phyloP scores from a whole-genome alignment of 1,140 invertebrate genomes.

The Wasmannia auropunctata region DNA sequence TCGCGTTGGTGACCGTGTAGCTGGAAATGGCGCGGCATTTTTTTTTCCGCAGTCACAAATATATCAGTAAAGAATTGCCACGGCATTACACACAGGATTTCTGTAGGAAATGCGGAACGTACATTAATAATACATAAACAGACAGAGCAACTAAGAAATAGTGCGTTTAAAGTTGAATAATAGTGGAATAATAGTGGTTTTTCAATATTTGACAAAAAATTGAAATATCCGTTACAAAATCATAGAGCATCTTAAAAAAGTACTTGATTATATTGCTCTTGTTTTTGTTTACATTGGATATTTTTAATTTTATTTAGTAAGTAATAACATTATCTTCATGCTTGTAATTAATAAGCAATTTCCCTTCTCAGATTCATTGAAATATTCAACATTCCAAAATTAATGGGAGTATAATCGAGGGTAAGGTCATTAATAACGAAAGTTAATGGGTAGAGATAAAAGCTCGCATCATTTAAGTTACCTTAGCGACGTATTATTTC shows the following conservation, averaged over 20 bases:
- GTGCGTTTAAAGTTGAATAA: neutral
- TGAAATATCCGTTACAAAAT: neutral
- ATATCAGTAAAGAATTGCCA: conserved; percentile 18
- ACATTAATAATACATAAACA: conserved; percentile 1
- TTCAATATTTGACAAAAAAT: neutral
- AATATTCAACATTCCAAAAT: conserved; percentile 13
- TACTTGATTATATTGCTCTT: neutral
- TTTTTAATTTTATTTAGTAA: neutral
- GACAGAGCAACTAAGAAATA: neutral
- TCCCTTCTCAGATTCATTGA: neutral
- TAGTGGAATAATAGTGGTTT: neutral
- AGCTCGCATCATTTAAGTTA: conserved; percentile 2
- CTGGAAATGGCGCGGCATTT: neutral
- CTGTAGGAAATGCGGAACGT: neutral
- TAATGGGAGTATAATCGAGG: neutral
- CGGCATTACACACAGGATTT: neutral
- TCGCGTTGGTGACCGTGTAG: neutral
- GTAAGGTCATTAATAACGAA: conserved; percentile 30
- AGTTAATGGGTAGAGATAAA: conserved; percentile 28
- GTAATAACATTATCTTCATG: conserved; percentile 9
- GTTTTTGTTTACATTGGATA: neutral
- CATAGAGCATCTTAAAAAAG: neutral
- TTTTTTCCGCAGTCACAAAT: neutral
- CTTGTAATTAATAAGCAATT: neutral
- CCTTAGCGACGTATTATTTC: neutral